phyloP scores from a whole-genome alignment of 2,113 vertebrate species.

The Puntigrus tetrazona region DNA sequence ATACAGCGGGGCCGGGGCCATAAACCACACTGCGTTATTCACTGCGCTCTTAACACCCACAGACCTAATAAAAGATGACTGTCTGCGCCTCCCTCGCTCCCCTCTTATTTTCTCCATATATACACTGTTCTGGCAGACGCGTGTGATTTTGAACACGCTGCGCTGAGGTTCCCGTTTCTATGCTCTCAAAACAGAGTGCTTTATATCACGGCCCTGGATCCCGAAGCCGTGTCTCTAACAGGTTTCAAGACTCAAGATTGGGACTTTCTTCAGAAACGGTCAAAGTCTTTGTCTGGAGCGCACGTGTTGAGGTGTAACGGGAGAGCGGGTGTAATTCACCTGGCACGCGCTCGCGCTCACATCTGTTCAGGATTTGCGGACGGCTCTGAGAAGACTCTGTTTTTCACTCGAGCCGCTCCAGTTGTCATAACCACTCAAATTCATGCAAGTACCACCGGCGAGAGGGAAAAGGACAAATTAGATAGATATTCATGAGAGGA shows the following conservation, averaged over 20 bases:
- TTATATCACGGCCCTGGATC: background rate
- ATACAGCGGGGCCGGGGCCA: constrained; percentile 7
- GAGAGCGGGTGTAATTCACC: constrained; percentile 2
- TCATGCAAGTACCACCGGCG: background rate
- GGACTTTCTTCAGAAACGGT: background rate
- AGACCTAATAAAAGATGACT: constrained; percentile 55
- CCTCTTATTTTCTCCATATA: background rate
- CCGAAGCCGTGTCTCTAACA: background rate
- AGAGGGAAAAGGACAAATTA: background rate
- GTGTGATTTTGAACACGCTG: background rate
- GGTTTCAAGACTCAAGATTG: background rate
- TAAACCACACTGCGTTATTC: constrained; percentile 14
- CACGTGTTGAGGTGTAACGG: background rate
- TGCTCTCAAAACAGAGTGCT: background rate
- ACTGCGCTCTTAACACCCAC: constrained; percentile 42
- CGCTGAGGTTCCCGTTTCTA: background rate
- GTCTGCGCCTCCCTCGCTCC: constrained; percentile 23
- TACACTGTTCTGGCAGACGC: background rate
- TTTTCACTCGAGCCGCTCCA: constrained; percentile 11
- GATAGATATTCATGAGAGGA: background rate
- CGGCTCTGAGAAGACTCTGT: constrained; percentile 2
- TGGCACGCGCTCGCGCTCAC: background rate
- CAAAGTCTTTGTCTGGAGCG: background rate
- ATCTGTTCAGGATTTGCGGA: constrained; percentile 27
- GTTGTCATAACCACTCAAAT: constrained; percentile 35